These are phyloP conservation scores for Orthosia cruda DNA, from an alignment of 2,888 invertebrate genomes.

Conservation along the genomic window DNA sequence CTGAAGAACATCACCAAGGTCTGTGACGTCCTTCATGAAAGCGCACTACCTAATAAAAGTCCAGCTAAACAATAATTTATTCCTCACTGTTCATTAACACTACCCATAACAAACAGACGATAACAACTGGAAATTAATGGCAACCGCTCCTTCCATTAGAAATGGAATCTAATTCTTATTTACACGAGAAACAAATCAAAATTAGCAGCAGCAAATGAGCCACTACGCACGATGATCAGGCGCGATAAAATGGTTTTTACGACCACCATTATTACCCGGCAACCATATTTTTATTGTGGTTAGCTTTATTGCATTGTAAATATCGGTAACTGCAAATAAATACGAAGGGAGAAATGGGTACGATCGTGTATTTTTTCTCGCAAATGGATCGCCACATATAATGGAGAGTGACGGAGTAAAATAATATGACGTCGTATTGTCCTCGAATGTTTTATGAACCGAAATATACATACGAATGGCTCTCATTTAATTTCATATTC, in stretches of 20 bases:
- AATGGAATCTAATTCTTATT: conserved; percentile 76
- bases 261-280: conserved; percentile 71
- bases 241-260: conserved; percentile 74
- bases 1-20: no score
- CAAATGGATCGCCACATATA: conserved; percentile 52
- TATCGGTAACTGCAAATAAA: conserved; percentile 76
- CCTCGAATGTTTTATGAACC: conserved; percentile 57
- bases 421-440: conserved; percentile 70
- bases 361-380: conserved; percentile 65
- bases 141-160: conserved; percentile 70
- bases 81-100: conserved; percentile 47
- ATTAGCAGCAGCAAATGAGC: conserved; percentile 70
- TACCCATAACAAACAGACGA: conserved; percentile 51
- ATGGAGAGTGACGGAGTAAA: conserved; percentile 65
- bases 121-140: conserved; percentile 67
- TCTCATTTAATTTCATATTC: conserved; percentile 61
- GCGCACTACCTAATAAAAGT: conserved; percentile 34
- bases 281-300: conserved; percentile 77
- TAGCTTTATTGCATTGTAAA: conserved; percentile 78
- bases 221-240: conserved; percentile 70
- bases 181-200: conserved; percentile 77
- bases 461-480: conserved; percentile 56
- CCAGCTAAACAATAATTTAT: conserved; percentile 39
- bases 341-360: conserved; percentile 60
- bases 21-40: neutral